Conservation (phyloP, 2,113 vertebrate genomes). For the Lophotis ruficrista region DNA sequence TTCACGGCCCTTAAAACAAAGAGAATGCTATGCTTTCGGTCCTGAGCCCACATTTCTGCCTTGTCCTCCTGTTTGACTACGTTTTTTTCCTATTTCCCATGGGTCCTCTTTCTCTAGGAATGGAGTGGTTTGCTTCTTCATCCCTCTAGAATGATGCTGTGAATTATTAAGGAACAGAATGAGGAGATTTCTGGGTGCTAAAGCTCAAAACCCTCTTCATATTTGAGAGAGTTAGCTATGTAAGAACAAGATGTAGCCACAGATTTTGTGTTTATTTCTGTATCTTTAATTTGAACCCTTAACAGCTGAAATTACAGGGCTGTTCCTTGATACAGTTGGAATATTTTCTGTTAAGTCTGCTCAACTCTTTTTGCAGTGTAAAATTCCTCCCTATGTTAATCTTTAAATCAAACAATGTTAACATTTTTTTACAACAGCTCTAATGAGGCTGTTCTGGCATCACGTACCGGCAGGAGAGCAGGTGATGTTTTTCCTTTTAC, state of each 20-base stretch:
- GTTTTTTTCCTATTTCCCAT: neutral
- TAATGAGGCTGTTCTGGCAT: slow-evolving; percentile 61
- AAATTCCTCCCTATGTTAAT: slow-evolving; percentile 14
- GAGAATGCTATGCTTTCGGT: neutral
- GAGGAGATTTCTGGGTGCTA: neutral
- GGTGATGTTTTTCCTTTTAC: slow-evolving; percentile 69
- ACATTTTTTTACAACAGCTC: slow-evolving; percentile 12
- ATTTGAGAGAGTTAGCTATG: neutral
- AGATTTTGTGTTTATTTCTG: neutral
- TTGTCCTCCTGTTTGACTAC: neutral
- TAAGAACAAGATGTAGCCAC: neutral
- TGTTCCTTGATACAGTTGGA: neutral
- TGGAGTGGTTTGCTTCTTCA: neutral
- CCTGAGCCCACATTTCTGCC: neutral
- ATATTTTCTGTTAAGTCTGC: slow-evolving; percentile 2
- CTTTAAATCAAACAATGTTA: slow-evolving; percentile 58
- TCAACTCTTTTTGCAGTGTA: neutral
- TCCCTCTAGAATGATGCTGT: neutral
- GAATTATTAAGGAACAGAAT: neutral
- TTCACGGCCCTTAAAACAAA: neutral
- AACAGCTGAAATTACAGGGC: neutral
- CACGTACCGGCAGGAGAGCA: slow-evolving; percentile 42
- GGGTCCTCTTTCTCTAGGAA: neutral
- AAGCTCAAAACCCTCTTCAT: neutral
- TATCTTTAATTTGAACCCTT: neutral